Evolutionary conservation across 2,888 invertebrate genomes (phyloP), one percentile per base, ranked within the genome.

Genomic region (Scotopteryx bipunctaria): DNA sequence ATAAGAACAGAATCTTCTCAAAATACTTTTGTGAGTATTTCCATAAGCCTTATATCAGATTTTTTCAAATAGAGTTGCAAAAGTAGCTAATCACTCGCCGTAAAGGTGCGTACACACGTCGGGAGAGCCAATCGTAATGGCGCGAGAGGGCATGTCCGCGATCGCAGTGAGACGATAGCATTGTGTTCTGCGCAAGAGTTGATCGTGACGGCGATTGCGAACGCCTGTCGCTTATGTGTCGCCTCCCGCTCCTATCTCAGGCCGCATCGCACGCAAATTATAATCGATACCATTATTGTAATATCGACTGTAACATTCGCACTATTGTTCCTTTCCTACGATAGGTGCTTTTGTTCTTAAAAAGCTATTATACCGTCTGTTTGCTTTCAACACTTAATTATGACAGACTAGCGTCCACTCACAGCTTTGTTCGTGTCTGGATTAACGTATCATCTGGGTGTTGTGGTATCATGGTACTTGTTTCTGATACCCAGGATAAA

Each of bases 251-350:
- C 73, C 69, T 89, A 89, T 88, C 89, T 76, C 78, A 58, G 61
- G 73, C 78, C 78, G 80, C 79, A 89, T 90, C 89, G 84, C 87
- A 90, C 89, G 89, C 89, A 89, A 90, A 90, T 90, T 90, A 90
- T 90, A 88, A 89, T 86, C 89, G 89, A 90, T 88, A 88, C 89
- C 87, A 89, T 88, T 90, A 90, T 90, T 89, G 89, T 89, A 86
- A 88, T 86, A 88, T 84, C 81, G 78, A 81, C 76, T 81, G 81
- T 80, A 81, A 85, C 85, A 27, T 27, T 27, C 27, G 11, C 83
- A 85, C 87, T 88, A 85, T 87, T 81, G 74, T 68, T 78, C 80
- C 81, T 81, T 81, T 80, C 76, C 67, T 64, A 63, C 65, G 49
- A 64, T 65, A 67, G 57, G 42, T 21, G 47, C 47, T 62, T 71